Percentiles rank a stretch among this genome's conserved stretches.
Evolutionary conservation across 2,888 invertebrate species (phyloP).

Genomic region (Luperina testacea): DNA sequence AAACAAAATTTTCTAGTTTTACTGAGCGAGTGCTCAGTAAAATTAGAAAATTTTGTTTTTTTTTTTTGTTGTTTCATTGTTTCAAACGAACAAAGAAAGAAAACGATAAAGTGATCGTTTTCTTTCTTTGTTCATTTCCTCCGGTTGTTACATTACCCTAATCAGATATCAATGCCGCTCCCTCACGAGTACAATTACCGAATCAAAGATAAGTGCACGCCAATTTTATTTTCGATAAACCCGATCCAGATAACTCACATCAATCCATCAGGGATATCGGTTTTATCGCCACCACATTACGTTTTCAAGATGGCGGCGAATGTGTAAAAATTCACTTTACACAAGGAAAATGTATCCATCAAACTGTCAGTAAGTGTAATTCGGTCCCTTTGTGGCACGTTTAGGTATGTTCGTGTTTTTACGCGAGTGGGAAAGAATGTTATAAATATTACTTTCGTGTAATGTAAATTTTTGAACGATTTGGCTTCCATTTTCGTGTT

Average conservation of each 20-base stretch:
- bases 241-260: constrained; percentile 15
- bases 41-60: too few species aligned
- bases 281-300: constrained; percentile 44
- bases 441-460: constrained; percentile 25
- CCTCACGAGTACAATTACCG: constrained; percentile 29
- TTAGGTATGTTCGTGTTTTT: constrained; percentile 28
- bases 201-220: constrained; percentile 28
- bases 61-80: too few species aligned
- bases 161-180: constrained; percentile 15
- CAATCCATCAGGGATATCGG: constrained; percentile 52
- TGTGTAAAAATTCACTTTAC: constrained; percentile 62
- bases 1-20: not conserved
- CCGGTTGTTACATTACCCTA: not conserved
- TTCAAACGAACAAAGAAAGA: too few species aligned
- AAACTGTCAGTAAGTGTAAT: constrained; percentile 56
- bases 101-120: too few species aligned
- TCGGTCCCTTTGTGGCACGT: constrained; percentile 37
- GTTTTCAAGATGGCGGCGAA: constrained; percentile 48
- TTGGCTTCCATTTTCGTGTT: not conserved
- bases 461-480: not conserved
- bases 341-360: constrained; percentile 58
- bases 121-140: constrained; percentile 1
- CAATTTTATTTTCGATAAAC: constrained; percentile 46
- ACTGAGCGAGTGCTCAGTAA: too few species aligned
- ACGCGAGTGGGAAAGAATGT: constrained; percentile 7